Percentiles rank a stretch among this genome's conserved stretches.
Evolutionary conservation across 2,113 vertebrate species (phyloP).

Genomic region (Dascyllus trimaculatus): DNA sequence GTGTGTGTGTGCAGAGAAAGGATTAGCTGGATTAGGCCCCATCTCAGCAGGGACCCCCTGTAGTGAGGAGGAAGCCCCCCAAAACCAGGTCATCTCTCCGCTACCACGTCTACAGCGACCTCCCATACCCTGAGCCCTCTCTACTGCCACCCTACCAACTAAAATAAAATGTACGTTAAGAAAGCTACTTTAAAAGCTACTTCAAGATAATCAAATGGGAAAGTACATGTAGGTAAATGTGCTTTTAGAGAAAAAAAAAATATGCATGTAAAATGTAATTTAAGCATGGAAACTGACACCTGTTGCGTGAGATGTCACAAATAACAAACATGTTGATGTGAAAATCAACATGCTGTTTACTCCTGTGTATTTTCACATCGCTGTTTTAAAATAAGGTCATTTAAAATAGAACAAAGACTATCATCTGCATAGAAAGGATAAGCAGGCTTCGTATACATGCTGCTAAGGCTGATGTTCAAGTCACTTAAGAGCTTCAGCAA

Average conservation of each 20-base stretch:
- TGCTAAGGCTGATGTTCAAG: too few relatives aligned
- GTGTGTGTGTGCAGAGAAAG: constrained; percentile 69
- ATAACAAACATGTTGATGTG: too few relatives aligned
- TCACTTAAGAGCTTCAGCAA: too few relatives aligned
- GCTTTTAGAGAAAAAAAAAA: neutral
- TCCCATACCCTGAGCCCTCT: constrained; percentile 58
- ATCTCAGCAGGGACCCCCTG: constrained; percentile 81
- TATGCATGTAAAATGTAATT: neutral
- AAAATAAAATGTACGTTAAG: neutral
- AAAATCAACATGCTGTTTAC: too few relatives aligned
- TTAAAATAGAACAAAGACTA: too few relatives aligned
- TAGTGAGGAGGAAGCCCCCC: constrained; percentile 77
- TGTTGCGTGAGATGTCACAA: neutral
- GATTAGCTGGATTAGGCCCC: constrained; percentile 86
- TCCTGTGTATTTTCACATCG: too few relatives aligned
- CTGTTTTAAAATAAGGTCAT: too few relatives aligned
- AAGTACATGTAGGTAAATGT: neutral
- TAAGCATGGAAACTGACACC: neutral
- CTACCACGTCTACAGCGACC: constrained; percentile 62
- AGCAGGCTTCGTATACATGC: too few relatives aligned
- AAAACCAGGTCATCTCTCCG: constrained; percentile 76
- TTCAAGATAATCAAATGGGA: neutral
- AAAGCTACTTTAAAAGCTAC: neutral
- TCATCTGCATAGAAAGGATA: too few relatives aligned
- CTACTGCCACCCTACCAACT: neutral